These are phyloP conservation scores for Tetranychus truncatus DNA, from an alignment of 2,888 invertebrate genomes.

Conservation along the genomic window DNA sequence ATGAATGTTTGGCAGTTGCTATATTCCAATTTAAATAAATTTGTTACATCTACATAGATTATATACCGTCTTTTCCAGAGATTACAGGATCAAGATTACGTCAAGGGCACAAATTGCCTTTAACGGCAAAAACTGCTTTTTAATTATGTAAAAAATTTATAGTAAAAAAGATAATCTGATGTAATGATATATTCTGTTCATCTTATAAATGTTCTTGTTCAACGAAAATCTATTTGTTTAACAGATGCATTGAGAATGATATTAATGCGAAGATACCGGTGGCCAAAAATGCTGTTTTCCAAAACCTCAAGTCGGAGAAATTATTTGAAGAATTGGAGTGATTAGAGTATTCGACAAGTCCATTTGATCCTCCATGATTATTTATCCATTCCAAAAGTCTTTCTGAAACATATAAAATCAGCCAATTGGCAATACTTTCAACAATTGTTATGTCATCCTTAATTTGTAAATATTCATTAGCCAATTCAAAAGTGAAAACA, in stretches of 20 bases:
- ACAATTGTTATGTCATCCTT: not conserved
- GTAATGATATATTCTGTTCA: not conserved
- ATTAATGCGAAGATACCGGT: not conserved
- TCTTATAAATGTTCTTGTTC: not conserved
- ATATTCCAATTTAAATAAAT: too few relatives aligned
- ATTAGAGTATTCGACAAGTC: conserved; percentile 7
- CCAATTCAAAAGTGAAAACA: conserved; percentile 8
- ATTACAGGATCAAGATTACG: too few relatives aligned
- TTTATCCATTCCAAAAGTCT: conserved; percentile 7
- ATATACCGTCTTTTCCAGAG: too few relatives aligned
- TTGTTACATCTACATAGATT: too few relatives aligned
- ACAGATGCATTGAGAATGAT: not conserved
- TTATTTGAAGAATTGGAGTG: not conserved
- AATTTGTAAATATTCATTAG: not conserved
- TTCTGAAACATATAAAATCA: not conserved
- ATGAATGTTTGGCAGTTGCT: too few relatives aligned
- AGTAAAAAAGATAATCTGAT: not conserved
- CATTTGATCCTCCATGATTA: not conserved
- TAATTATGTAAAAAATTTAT: not conserved
- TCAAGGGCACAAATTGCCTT: too few relatives aligned
- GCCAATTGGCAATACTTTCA: not conserved
- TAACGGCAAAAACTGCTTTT: too few relatives aligned
- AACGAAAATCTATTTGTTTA: not conserved
- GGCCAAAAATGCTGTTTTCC: not conserved
- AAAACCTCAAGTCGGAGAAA: not conserved